These are phyloP conservation scores for Zaprionus ghesquierei DNA, from an alignment of 1,140 invertebrate genomes.

Conservation along the genomic window DNA sequence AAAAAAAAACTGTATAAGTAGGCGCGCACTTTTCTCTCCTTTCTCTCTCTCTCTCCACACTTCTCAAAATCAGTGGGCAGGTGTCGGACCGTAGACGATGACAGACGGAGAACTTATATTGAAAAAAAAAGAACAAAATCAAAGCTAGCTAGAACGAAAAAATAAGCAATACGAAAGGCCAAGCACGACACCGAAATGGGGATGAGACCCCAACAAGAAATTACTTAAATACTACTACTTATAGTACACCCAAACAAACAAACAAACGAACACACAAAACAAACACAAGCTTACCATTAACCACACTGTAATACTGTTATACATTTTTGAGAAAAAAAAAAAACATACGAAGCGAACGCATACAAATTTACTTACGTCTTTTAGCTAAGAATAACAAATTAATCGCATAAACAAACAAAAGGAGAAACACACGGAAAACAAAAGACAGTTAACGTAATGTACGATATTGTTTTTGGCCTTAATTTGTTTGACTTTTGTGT, in stretches of 20 bases:
- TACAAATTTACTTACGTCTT: constrained; percentile 34
- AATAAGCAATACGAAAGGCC: not conserved
- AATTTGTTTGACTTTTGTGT: not conserved
- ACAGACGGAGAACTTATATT: not conserved
- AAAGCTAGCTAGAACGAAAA: constrained; percentile 1
- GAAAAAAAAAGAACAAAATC: not conserved
- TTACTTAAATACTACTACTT: constrained; percentile 50
- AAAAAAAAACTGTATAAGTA: constrained; percentile 46
- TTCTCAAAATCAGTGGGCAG: not conserved
- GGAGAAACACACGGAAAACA: not conserved
- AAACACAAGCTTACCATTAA: constrained; percentile 27
- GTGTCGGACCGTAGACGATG: not conserved
- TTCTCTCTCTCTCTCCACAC: not conserved
- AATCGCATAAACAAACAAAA: constrained; percentile 12
- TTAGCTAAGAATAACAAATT: constrained; percentile 35
- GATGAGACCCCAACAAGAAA: constrained; percentile 27
- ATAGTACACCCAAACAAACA: constrained; percentile 28
- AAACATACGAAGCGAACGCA: constrained; percentile 22
- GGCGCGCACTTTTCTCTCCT: constrained; percentile 46
- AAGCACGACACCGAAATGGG: constrained; percentile 3
- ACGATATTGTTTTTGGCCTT: constrained; percentile 10
- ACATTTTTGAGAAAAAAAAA: constrained; percentile 24
- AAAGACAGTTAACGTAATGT: not conserved
- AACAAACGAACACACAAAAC: constrained; percentile 24
- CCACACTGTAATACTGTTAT: constrained; percentile 19